Evolutionary conservation across 2,888 invertebrate species (phyloP), one percentile per base, ranked within the genome.

Genomic region (Rhaphigaster nebulosa): DNA sequence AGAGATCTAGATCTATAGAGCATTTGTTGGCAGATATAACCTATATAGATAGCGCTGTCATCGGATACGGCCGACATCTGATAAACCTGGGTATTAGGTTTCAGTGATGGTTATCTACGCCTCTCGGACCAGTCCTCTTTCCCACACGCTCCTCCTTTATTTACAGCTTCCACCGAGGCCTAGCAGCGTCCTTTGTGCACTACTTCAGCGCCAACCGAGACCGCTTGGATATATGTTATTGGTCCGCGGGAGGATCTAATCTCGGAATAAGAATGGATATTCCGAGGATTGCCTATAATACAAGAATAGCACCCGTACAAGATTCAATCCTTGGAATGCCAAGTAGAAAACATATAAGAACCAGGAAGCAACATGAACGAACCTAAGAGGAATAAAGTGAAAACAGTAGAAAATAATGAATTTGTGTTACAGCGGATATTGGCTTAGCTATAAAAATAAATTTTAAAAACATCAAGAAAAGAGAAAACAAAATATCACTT

Each of bases 31-130:
- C 34, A 90, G 90, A 90, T 90, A 90, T 45, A 80, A 54, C 90
- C 84, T 54, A 84, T 90, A 60, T 56, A 89, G 89, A 89, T 89
- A 90, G 90, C 45, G 56, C 90, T 90, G 90, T 90, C 90, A 90
- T 90, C 90, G 87, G 87, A 90, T 88, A 76, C 87, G 38, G 52
- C 65, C 41, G 52, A 50, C 56, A 88, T 88, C 90, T 90, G 90
- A 90, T 90, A 90, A 54, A 52, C 80, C 52, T 70, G 87, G 87
- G 90, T 90, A 90, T 90, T 88, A 90, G 87, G 90, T 90, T 90
- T 88, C 90, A 65, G 50, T 29, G 90, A 90, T 87, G 65, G 54
- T 45, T 52, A 90, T 90, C 87, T 87, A 29, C 13, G 18, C 70
- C 50, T 52, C 90, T 50, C 52, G 87, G 87, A 60, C 88, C 60